Evolutionary conservation across 2,888 invertebrate species (phyloP), one percentile per base, ranked within the genome.

Genomic region (Folsomia manolachei): DNA sequence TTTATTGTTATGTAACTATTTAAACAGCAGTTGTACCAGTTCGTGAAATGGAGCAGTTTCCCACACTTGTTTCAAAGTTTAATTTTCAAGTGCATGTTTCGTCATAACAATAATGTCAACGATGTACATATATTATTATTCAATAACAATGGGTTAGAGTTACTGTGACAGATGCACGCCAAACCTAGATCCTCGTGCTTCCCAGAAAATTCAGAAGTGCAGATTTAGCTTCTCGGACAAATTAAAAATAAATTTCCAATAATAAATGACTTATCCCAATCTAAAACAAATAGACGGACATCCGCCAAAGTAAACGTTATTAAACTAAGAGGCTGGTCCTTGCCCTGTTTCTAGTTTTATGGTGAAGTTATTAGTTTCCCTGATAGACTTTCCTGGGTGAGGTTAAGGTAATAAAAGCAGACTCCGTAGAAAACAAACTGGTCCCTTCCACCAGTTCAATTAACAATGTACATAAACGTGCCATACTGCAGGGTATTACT

Each of bases 251-350:
- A 9, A 9, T 39, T 39, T 39, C 39, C 39, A 39, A 39, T 39
- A 39, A 39, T 39, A 39, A 39, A 39, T 39, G 39, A 14, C 39
- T 39, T 39, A 39, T 39, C 7, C 39, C 39, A 4, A 56, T 56
- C 21, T 7, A 67, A 67, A 67, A 27, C 67, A 67, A 67, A 67
- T 67, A 67, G 26, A 67, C 56, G 56, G 67, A 67, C 67, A 67
- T 52, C 24, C 52, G 67, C 18, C 23, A n/a, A 51, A 64, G n/a
- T n/a, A n/a, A n/a, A n/a, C n/a, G n/a, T n/a, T n/a, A n/a, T n/a
- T n/a, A n/a, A 18, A 52, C 51, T 56, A 56, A 56, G 56, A 19
- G 56, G 56, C 18, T 56, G 56, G 18, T 56, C 56, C 56, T 19
- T 19, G n/a, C n/a, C n/a, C n/a, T n/a, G n/a, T n/a, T n/a, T n/a